A percentile compares a stretch with the other conserved stretches of the same genome.
Evolutionary conservation across 2,888 invertebrate species (phyloP).

Genomic region (Heliconius ismenius): DNA sequence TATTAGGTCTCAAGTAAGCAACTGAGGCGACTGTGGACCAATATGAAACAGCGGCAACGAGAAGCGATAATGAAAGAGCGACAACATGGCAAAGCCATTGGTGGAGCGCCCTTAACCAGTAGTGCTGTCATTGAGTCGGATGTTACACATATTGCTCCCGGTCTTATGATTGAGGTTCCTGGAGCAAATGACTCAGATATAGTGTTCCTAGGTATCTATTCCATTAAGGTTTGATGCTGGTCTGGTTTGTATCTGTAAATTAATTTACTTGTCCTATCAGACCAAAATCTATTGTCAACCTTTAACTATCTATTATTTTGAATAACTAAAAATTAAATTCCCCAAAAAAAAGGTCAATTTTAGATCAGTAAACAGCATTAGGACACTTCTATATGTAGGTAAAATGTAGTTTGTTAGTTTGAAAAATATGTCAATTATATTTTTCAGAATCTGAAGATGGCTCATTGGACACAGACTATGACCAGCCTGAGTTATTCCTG

Average conservation of each 20-base stretch:
- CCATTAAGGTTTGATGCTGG: too few relatives aligned
- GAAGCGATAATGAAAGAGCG: conserved; percentile 37
- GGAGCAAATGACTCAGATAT: conserved; percentile 4
- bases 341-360: too few relatives aligned
- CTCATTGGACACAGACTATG: background rate
- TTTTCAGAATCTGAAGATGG: conserved; percentile 13
- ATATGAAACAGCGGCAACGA: conserved; percentile 43
- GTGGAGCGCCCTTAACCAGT: conserved; percentile 21
- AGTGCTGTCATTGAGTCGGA: conserved; percentile 31
- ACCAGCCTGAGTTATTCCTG: background rate
- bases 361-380: too few relatives aligned
- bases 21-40: conserved; percentile 42
- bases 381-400: too few relatives aligned
- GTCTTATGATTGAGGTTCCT: conserved; percentile 1
- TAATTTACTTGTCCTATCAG: too few relatives aligned
- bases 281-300: too few relatives aligned
- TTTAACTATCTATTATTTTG: too few relatives aligned
- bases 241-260: too few relatives aligned
- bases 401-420: too few relatives aligned
- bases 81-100: conserved; percentile 29
- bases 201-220: background rate
- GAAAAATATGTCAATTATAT: background rate
- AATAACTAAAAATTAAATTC: too few relatives aligned
- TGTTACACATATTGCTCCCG: background rate
- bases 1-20: conserved; percentile 38